These are phyloP conservation scores for Machaerirhynchus nigripectus DNA, from an alignment of 2,113 vertebrate species.

Conservation along the genomic window DNA sequence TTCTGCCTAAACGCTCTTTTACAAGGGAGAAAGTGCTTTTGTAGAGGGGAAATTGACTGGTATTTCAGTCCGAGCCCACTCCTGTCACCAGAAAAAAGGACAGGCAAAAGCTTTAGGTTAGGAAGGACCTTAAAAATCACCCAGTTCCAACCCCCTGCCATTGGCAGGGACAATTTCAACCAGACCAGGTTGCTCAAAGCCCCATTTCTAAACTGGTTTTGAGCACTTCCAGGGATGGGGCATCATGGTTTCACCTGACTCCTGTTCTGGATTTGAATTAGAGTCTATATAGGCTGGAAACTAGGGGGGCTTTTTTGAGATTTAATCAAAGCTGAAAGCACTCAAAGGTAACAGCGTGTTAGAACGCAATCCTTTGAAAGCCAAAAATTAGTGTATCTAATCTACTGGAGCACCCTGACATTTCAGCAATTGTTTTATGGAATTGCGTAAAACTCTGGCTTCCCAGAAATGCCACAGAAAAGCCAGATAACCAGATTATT, in stretches of 20 bases:
- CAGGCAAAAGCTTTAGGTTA: background rate
- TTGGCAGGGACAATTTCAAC: background rate
- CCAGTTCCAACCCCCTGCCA: background rate
- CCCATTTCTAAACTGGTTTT: background rate
- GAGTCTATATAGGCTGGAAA: background rate
- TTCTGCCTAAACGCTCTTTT: background rate
- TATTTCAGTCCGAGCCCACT: background rate
- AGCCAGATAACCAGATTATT: background rate
- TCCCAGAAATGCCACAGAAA: background rate
- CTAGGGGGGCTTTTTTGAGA: background rate
- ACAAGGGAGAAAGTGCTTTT: background rate
- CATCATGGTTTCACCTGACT: background rate
- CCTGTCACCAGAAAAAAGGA: background rate
- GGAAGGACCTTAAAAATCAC: background rate
- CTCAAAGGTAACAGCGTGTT: background rate
- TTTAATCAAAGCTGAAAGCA: background rate
- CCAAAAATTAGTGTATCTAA: background rate
- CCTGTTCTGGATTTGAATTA: background rate
- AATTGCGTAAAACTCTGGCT: background rate
- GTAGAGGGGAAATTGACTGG: background rate
- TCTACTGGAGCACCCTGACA: background rate
- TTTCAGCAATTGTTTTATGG: background rate
- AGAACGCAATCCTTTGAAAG: background rate
- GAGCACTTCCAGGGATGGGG: background rate
- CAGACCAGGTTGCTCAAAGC: background rate